A percentile compares a stretch with the other conserved stretches of the same genome.
These are phyloP conservation scores for Tangara arthus DNA, from an alignment of 2,797 vertebrate genomes.

Conservation along the genomic window DNA sequence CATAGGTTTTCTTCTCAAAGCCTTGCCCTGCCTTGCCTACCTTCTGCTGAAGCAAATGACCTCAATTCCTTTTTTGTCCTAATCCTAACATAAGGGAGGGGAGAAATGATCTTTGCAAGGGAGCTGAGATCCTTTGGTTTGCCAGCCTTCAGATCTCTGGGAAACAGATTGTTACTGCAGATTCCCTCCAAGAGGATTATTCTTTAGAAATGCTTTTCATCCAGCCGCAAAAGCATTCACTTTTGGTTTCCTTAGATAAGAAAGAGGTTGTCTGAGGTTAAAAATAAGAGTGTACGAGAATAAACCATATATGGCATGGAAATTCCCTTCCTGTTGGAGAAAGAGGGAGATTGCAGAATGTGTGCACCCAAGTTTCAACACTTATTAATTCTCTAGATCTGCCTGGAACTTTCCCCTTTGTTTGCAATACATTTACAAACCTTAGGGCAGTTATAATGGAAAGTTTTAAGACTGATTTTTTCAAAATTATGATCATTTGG, in stretches of 20 bases:
- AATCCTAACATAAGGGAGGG: neutral
- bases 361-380: neutral
- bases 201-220: neutral
- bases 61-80: neutral
- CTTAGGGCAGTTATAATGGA: neutral
- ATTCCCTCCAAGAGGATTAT: neutral
- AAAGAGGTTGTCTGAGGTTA: neutral
- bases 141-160: neutral
- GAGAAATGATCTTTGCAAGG: neutral
- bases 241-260: slow-evolving; percentile 6
- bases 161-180: neutral
- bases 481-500: neutral
- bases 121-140: neutral
- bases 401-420: neutral
- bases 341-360: neutral
- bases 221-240: neutral
- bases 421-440: neutral
- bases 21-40: neutral
- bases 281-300: neutral
- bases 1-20: neutral
- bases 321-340: neutral
- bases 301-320: neutral
- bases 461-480: neutral
- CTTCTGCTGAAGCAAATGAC: neutral
- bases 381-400: neutral